phyloP scores from a whole-genome alignment of 2,797 vertebrate species.

The Argyrosomus regius region DNA sequence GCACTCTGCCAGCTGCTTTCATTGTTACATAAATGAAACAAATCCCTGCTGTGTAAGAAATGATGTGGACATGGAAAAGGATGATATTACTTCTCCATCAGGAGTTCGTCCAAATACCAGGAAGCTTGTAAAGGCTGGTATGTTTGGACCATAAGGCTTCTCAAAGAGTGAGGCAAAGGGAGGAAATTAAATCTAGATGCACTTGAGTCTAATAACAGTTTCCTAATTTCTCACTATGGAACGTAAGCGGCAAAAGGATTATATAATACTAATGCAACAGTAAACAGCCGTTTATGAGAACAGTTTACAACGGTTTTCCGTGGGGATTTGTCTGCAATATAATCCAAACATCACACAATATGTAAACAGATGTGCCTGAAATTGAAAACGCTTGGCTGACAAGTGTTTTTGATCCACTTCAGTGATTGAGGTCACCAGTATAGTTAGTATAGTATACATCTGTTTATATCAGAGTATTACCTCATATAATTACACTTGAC shows the following conservation, averaged over 20 bases:
- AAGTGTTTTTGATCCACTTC: slow-evolving; percentile 75
- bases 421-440: slow-evolving; percentile 71
- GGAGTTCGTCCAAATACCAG: slow-evolving; percentile 69
- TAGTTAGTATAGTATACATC: slow-evolving; percentile 52
- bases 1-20: slow-evolving; percentile 73
- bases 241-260: slow-evolving; percentile 71
- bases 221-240: slow-evolving; percentile 75
- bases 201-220: slow-evolving; percentile 70
- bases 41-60: slow-evolving; percentile 78
- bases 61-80: slow-evolving; percentile 78
- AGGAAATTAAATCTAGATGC: slow-evolving; percentile 72
- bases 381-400: slow-evolving; percentile 67
- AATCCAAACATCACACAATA: slow-evolving; percentile 73
- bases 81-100: slow-evolving; percentile 76
- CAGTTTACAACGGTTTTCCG: slow-evolving; percentile 68
- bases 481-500: slow-evolving; percentile 61
- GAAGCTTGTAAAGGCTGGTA: slow-evolving; percentile 73
- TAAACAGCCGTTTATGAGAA: slow-evolving; percentile 76
- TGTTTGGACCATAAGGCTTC: slow-evolving; percentile 64
- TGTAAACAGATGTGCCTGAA: slow-evolving; percentile 79
- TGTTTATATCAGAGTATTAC: slow-evolving; percentile 62
- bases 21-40: slow-evolving; percentile 83
- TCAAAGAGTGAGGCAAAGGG: slow-evolving; percentile 55
- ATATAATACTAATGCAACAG: slow-evolving; percentile 71
- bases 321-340: slow-evolving; percentile 69